phyloP scores from a whole-genome alignment of 2,888 invertebrate genomes.

The Trachelus troglodyta region DNA sequence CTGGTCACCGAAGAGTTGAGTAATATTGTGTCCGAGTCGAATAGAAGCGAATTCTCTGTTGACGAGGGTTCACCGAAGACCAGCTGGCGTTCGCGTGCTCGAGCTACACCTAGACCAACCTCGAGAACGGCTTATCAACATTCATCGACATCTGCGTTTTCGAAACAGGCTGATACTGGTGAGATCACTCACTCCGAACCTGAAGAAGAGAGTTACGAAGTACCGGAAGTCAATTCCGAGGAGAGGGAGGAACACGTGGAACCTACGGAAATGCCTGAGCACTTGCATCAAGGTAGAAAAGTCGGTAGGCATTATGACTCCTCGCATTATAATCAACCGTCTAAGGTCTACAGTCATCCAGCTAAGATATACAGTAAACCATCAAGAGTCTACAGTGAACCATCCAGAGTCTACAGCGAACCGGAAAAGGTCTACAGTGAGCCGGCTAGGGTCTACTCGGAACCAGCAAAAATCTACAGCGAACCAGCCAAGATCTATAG shows the following conservation, averaged over 20 bases:
- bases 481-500: slow-evolving; percentile 69
- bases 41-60: slow-evolving; percentile 71
- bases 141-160: background rate
- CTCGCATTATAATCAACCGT: slow-evolving; percentile 60
- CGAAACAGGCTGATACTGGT: background rate
- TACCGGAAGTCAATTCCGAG: slow-evolving; percentile 49
- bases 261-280: slow-evolving; percentile 44
- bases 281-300: slow-evolving; percentile 66
- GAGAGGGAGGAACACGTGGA: slow-evolving; percentile 55
- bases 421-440: slow-evolving; percentile 70
- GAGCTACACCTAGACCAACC: slow-evolving; percentile 47
- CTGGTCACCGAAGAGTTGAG: slow-evolving; percentile 64
- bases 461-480: slow-evolving; percentile 71
- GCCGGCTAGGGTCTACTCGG: slow-evolving; percentile 72
- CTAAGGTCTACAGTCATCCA: slow-evolving; percentile 69
- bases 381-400: slow-evolving; percentile 48
- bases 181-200: slow-evolving; percentile 40
- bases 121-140: slow-evolving; percentile 3
- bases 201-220: slow-evolving; percentile 54
- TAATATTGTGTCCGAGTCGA: slow-evolving; percentile 69
- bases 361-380: slow-evolving; percentile 70
- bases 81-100: slow-evolving; percentile 52
- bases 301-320: slow-evolving; percentile 62
- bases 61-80: slow-evolving; percentile 72
- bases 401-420: slow-evolving; percentile 67